Evolutionary conservation across 1,140 invertebrate genomes (phyloP).

Genomic region (Archivesica marissinica): DNA sequence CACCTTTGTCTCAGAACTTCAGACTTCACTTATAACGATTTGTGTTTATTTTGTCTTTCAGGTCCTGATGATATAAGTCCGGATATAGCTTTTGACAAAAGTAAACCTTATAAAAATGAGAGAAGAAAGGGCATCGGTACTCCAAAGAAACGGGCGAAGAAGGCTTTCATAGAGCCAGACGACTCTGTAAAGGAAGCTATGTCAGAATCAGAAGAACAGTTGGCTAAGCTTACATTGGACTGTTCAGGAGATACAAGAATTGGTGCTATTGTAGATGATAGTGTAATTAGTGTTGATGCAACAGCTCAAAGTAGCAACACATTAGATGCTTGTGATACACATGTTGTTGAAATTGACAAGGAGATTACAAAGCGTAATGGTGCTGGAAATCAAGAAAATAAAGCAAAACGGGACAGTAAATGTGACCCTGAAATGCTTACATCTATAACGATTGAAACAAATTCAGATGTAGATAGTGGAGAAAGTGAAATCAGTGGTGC

Average conservation of each 20-base stretch:
- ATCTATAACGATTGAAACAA: constrained; percentile 10
- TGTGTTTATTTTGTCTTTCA: neutral
- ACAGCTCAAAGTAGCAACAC: neutral
- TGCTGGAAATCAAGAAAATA: neutral
- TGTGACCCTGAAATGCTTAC: constrained; percentile 4
- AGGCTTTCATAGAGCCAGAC: neutral
- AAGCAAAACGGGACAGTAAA: neutral
- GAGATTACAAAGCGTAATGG: neutral
- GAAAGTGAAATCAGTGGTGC: constrained; percentile 4
- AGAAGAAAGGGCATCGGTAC: constrained; percentile 26
- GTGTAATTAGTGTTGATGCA: neutral
- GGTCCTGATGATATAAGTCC: constrained; percentile 55
- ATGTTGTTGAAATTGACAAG: neutral
- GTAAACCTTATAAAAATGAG: constrained; percentile 14
- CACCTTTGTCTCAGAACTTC: too few species aligned
- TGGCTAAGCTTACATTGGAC: constrained; percentile 48
- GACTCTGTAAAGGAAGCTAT: constrained; percentile 47
- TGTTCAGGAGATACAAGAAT: neutral
- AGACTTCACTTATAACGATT: too few species aligned
- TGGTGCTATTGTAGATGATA: neutral
- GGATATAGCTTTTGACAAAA: constrained; percentile 48
- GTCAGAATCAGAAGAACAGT: constrained; percentile 60
- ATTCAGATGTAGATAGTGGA: neutral
- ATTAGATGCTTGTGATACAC: neutral
- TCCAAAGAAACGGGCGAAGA: constrained; percentile 35